Evolutionary conservation across 2,888 invertebrate species (phyloP).

Genomic region (Lathronympha strigana): DNA sequence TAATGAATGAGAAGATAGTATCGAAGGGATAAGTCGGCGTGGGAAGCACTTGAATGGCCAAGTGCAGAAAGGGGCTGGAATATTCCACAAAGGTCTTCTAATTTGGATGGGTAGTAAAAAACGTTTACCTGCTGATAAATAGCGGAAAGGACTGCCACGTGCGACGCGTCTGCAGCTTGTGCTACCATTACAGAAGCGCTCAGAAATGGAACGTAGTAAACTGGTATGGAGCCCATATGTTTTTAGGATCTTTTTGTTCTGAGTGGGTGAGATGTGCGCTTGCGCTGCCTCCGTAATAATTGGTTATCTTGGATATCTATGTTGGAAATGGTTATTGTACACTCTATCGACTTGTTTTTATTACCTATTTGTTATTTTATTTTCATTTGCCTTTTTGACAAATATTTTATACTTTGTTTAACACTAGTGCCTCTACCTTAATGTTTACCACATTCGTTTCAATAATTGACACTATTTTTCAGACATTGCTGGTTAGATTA

Average conservation of each 20-base stretch:
- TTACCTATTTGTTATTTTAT: too few species aligned
- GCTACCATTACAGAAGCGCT: conserved; percentile 31
- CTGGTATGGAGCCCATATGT: background rate
- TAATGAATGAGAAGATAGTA: conserved; percentile 40
- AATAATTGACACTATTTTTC: background rate
- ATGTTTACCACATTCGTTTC: too few species aligned
- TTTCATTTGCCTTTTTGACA: too few species aligned
- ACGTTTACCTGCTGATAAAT: conserved; percentile 77
- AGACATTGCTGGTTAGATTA: background rate
- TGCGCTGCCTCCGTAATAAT: conserved; percentile 35
- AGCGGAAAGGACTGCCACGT: conserved; percentile 82
- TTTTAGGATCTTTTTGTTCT: conserved; percentile 4
- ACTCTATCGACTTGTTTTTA: too few species aligned
- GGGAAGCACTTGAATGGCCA: conserved; percentile 59
- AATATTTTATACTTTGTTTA: too few species aligned
- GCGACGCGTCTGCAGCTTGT: conserved; percentile 71
- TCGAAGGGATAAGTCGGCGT: conserved; percentile 47
- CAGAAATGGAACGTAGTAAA: background rate
- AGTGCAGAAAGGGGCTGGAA: conserved; percentile 60
- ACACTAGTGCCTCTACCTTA: too few species aligned
- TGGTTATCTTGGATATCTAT: conserved; percentile 1
- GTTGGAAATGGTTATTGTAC: too few species aligned
- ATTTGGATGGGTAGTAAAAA: conserved; percentile 67
- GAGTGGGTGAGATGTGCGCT: conserved; percentile 14
- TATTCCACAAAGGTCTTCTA: conserved; percentile 65